Conservation (phyloP, 2,888 invertebrate species). For the Cephus pulcher region DNA sequence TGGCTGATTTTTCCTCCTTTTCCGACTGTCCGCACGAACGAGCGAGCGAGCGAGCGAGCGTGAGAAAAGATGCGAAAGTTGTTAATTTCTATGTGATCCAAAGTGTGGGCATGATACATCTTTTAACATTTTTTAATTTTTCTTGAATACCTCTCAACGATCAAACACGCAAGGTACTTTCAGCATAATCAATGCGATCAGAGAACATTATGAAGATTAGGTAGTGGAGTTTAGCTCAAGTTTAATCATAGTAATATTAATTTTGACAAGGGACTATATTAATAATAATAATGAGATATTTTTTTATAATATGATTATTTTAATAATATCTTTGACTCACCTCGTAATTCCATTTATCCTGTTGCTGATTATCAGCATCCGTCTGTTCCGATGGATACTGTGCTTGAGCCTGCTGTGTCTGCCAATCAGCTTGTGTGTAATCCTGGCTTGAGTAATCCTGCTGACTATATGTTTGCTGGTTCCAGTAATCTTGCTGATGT, state of each 20-base stretch:
- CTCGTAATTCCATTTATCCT: slow-evolving; percentile 64
- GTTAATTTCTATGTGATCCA: slow-evolving; percentile 29
- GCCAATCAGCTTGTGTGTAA: slow-evolving; percentile 50
- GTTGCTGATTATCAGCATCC: slow-evolving; percentile 52
- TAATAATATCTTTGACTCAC: slow-evolving; percentile 42
- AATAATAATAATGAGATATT: background rate
- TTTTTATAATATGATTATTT: background rate
- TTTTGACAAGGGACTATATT: background rate
- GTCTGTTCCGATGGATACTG: slow-evolving; percentile 48
- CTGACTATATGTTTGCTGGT: slow-evolving; percentile 51
- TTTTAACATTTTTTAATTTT: background rate
- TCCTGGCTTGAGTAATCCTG: slow-evolving; percentile 45
- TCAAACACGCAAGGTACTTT: background rate
- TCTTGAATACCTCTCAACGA: background rate
- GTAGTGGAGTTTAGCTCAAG: background rate
- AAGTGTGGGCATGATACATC: background rate
- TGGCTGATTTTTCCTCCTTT: slow-evolving; percentile 56
- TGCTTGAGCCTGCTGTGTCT: slow-evolving; percentile 35
- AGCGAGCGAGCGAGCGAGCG: slow-evolving; percentile 34
- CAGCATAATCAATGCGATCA: background rate
- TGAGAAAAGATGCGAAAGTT: slow-evolving; percentile 50
- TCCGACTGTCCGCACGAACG: slow-evolving; percentile 47
- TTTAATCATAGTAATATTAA: background rate
- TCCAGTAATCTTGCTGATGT: slow-evolving; percentile 45
- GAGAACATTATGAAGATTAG: background rate